phyloP scores from a whole-genome alignment of 1,140 invertebrate genomes.

The Calosoma granatense region DNA sequence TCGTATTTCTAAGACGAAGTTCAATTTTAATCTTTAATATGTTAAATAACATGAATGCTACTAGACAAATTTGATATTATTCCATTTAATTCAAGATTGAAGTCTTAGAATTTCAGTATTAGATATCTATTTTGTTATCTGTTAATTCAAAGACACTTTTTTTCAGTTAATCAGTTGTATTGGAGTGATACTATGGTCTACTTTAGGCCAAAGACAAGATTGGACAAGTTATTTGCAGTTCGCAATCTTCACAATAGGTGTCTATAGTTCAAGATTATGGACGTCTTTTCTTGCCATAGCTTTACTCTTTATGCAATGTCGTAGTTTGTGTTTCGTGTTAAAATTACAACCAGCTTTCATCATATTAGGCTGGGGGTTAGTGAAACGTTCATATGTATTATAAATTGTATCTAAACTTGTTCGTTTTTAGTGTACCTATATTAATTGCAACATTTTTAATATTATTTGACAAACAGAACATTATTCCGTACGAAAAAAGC shows the following conservation, averaged over 20 bases:
- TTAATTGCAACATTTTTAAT: conserved; percentile 34
- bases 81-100: too few species aligned
- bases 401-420: background rate
- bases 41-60: too few species aligned
- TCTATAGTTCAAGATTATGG: conserved; percentile 72
- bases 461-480: conserved; percentile 37
- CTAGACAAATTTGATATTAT: too few species aligned
- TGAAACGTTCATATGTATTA: conserved; percentile 16
- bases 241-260: conserved; percentile 57
- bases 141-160: too few species aligned
- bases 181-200: conserved; percentile 59
- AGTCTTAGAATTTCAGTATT: too few species aligned
- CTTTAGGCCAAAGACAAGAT: conserved; percentile 34
- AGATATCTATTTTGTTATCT: too few species aligned
- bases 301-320: conserved; percentile 69
- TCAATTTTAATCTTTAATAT: too few species aligned
- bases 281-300: conserved; percentile 69
- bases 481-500: conserved; percentile 40
- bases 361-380: conserved; percentile 68
- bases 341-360: conserved; percentile 60
- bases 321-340: conserved; percentile 69
- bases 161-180: conserved; percentile 45
- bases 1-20: too few species aligned
- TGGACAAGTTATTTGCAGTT: conserved; percentile 61
- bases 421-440: conserved; percentile 39